Evolutionary conservation across 2,888 invertebrate species (phyloP).

Genomic region (Drosophila quinaria): DNA sequence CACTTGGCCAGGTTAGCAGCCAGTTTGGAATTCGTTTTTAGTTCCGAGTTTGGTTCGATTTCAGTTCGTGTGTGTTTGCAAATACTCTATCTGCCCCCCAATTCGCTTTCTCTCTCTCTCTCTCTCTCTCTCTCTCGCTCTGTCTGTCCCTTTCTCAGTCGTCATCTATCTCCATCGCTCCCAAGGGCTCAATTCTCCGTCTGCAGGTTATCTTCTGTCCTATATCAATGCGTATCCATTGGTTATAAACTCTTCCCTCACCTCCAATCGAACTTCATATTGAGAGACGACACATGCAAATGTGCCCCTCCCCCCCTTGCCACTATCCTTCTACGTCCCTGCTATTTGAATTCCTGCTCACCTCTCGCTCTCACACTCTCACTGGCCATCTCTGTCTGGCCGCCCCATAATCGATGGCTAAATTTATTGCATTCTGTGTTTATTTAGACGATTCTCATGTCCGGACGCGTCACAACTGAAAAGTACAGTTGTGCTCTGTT

Average conservation of each 20-base stretch:
- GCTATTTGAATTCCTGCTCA: background rate
- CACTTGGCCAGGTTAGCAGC: slow-evolving; percentile 20
- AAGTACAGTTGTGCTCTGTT: slow-evolving; percentile 70
- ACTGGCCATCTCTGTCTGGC: slow-evolving; percentile 23
- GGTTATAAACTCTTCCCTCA: slow-evolving; percentile 48
- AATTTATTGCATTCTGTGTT: slow-evolving; percentile 80
- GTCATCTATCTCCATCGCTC: slow-evolving; percentile 49
- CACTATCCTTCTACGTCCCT: background rate
- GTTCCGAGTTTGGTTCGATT: slow-evolving; percentile 36
- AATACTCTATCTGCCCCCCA: background rate
- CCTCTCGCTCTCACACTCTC: background rate
- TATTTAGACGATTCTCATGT: slow-evolving; percentile 77
- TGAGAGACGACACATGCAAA: slow-evolving; percentile 48
- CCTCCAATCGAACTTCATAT: background rate
- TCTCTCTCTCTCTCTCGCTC: slow-evolving; percentile 1
- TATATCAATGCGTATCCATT: slow-evolving; percentile 79
- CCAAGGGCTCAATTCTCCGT: slow-evolving; percentile 42
- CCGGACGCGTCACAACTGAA: slow-evolving; percentile 65
- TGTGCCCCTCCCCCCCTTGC: slow-evolving; percentile 15
- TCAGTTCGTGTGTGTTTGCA: slow-evolving; percentile 40
- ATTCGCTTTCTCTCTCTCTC: slow-evolving; percentile 3
- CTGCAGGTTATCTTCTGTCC: slow-evolving; percentile 61
- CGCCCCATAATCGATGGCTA: slow-evolving; percentile 73
- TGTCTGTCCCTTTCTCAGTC: background rate
- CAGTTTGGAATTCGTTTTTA: slow-evolving; percentile 38